Evolutionary conservation across 2,888 invertebrate species (phyloP).

Genomic region (Cheilosia variabilis): DNA sequence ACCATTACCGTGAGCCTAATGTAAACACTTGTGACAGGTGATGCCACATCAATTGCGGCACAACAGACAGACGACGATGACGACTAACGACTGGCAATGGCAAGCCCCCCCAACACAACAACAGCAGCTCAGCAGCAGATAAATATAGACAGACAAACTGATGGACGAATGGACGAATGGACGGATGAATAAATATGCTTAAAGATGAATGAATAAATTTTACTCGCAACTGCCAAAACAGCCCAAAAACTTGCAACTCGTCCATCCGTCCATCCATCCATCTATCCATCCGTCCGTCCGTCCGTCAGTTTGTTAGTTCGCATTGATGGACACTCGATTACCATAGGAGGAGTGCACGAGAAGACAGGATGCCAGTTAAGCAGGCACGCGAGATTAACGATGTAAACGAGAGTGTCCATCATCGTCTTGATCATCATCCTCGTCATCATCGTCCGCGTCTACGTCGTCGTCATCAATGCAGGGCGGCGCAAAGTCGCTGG

Average conservation of each 20-base stretch:
- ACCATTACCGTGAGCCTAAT: conserved; percentile 55
- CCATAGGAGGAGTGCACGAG: conserved; percentile 67
- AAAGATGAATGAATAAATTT: conserved; percentile 74
- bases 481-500: conserved; percentile 16
- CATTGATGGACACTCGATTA: conserved; percentile 75
- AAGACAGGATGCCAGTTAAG: conserved; percentile 74
- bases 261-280: conserved; percentile 48
- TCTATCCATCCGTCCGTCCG: conserved; percentile 36
- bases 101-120: conserved; percentile 20
- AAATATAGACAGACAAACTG: conserved; percentile 45
- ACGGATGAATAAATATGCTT: conserved; percentile 66
- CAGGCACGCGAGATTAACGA: conserved; percentile 75
- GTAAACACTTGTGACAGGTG: conserved; percentile 72
- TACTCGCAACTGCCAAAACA: conserved; percentile 69
- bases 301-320: conserved; percentile 42
- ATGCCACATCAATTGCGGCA: conserved; percentile 69
- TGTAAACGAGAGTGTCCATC: conserved; percentile 76
- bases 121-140: conserved; percentile 29
- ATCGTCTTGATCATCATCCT: conserved; percentile 73
- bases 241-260: conserved; percentile 54
- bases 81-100: conserved; percentile 47
- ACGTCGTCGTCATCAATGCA: conserved; percentile 45
- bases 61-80: conserved; percentile 56
- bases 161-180: conserved; percentile 61
- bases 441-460: conserved; percentile 48